Conservation (phyloP, 92 coral and sea anemone species). For the Pocillopora meandrina region DNA sequence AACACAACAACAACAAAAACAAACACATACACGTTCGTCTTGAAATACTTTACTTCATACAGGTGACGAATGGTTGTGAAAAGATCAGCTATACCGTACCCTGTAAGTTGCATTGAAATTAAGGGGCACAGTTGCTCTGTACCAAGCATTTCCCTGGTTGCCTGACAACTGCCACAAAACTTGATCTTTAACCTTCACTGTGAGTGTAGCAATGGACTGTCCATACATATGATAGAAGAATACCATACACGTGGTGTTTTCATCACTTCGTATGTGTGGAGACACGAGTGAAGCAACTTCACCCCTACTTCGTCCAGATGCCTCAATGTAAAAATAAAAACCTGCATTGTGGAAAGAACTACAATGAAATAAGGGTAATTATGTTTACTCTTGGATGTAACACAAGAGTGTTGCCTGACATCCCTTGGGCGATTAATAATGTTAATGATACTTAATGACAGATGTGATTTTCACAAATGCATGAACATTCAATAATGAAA, state of each 20-base stretch:
- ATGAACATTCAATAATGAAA: no score
- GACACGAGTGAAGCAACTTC: constrained; percentile 65
- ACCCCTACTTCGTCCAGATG: constrained; percentile 45
- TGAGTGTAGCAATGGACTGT: constrained; percentile 48
- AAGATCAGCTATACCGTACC: constrained; percentile 28
- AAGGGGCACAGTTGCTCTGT: constrained; percentile 78
- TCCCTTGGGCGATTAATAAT: no score
- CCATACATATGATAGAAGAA: constrained; percentile 85
- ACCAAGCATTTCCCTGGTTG: constrained; percentile 80
- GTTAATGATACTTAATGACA: no score
- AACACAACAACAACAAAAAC: neutral
- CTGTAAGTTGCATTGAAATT: constrained; percentile 47
- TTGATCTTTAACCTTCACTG: constrained; percentile 58
- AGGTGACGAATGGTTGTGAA: neutral
- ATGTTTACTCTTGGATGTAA: no score
- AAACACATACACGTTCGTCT: neutral
- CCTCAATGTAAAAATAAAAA: constrained; percentile 63
- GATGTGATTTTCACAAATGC: no score
- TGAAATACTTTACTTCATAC: neutral
- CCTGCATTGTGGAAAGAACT: constrained; percentile 42
- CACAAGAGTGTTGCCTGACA: neutral
- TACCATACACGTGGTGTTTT: constrained; percentile 57
- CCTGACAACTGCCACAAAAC: constrained; percentile 68
- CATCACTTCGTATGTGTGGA: constrained; percentile 51
- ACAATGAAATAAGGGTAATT: neutral